phyloP scores from a whole-genome alignment of 2,797 vertebrate species.

The Acanthopagrus latus region DNA sequence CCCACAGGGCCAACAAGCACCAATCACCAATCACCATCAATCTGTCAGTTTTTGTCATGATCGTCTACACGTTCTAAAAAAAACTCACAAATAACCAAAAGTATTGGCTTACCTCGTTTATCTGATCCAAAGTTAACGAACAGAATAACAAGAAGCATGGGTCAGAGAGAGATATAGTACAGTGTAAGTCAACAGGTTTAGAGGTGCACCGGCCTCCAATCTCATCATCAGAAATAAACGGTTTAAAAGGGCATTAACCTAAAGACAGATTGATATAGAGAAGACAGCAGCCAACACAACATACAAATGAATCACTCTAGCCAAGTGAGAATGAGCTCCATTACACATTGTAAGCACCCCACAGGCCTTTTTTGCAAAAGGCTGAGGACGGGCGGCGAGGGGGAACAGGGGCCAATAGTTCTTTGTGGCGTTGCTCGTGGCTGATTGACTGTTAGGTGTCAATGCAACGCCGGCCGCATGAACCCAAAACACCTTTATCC shows the following conservation, averaged over 20 bases:
- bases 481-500: constrained; percentile 70
- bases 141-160: constrained; percentile 87
- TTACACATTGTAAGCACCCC: constrained; percentile 34
- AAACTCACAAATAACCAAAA: constrained; percentile 82
- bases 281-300: constrained; percentile 70
- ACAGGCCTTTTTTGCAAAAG: constrained; percentile 15
- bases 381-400: constrained; percentile 22
- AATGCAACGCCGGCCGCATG: constrained; percentile 34
- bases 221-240: constrained; percentile 61
- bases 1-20: constrained; percentile 68
- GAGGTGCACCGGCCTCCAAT: constrained; percentile 77
- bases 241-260: constrained; percentile 81
- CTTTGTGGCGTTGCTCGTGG: constrained; percentile 30
- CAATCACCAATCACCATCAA: too few relatives aligned
- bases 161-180: constrained; percentile 86
- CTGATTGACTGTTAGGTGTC: constrained; percentile 59
- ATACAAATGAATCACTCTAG: constrained; percentile 67
- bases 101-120: constrained; percentile 88
- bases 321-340: constrained; percentile 66
- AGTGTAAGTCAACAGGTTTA: constrained; percentile 84
- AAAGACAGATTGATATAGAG: constrained; percentile 64
- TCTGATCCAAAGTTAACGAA: constrained; percentile 89
- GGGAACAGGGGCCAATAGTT: constrained; percentile 20
- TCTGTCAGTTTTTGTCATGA: constrained; percentile 55
- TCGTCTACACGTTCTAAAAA: constrained; percentile 55